These are phyloP conservation scores for Lutjanus erythropterus DNA, from an alignment of 2,113 vertebrate species.

Conservation along the genomic window DNA sequence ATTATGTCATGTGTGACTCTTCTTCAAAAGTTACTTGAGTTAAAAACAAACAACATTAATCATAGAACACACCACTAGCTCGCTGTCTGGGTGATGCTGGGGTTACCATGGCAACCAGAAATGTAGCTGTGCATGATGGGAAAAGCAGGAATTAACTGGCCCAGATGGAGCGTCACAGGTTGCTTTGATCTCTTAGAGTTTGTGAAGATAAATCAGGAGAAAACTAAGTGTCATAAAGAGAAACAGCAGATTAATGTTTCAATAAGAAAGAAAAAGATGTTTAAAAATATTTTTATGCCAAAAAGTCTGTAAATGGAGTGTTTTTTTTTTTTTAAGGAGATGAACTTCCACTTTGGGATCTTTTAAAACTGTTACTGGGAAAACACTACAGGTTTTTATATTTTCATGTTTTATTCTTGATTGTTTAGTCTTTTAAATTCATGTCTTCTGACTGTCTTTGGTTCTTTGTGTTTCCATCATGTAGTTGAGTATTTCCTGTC, in stretches of 20 bases:
- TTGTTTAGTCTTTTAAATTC: not conserved
- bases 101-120: not conserved
- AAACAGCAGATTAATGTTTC: too few species aligned
- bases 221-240: too few species aligned
- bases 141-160: not conserved
- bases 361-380: conserved; percentile 1
- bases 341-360: not conserved
- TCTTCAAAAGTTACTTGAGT: too few species aligned
- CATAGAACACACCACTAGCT: too few species aligned
- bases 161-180: not conserved
- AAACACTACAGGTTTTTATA: conserved; percentile 31
- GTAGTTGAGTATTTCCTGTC: not conserved
- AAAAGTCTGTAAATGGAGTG: too few species aligned
- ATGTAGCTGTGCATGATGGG: not conserved
- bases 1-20: too few species aligned
- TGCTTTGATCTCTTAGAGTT: not conserved
- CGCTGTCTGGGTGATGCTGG: too few species aligned
- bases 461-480: not conserved
- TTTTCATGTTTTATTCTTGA: conserved; percentile 15
- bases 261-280: not conserved
- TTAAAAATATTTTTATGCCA: not conserved
- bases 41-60: too few species aligned
- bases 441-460: not conserved
- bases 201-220: too few species aligned
- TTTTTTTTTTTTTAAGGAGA: too few species aligned